Conservation (phyloP, 2,888 invertebrate genomes). For the Amblyteles armatorius region DNA sequence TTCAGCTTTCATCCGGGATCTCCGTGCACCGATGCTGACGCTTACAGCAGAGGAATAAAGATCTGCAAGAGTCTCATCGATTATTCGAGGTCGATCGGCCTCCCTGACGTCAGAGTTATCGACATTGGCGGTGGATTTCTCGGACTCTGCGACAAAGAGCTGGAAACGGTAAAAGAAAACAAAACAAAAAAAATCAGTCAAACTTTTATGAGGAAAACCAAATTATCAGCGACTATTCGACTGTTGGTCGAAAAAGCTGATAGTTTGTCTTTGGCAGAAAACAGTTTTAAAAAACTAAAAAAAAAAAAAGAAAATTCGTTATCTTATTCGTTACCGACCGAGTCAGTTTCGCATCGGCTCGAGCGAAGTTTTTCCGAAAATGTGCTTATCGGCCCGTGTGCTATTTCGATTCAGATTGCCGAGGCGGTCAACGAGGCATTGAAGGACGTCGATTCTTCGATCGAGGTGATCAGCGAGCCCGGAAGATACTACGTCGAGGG, state of each 20-base stretch:
- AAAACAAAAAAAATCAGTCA: no score
- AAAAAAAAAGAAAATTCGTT: no score
- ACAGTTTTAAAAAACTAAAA: no score
- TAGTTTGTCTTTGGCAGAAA: no score
- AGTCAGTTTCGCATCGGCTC: no score
- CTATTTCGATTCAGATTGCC: conserved; percentile 75
- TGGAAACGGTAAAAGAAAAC: conserved; percentile 82
- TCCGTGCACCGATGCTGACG: conserved; percentile 83
- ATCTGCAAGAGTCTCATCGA: conserved; percentile 85
- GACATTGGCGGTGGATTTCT: conserved; percentile 88
- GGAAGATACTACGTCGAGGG: conserved; percentile 88
- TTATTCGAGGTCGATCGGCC: conserved; percentile 85
- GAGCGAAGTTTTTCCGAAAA: no score
- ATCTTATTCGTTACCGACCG: no score
- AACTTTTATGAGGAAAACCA: neutral
- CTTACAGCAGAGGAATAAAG: conserved; percentile 86
- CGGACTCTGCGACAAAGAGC: conserved; percentile 83
- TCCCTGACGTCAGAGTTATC: conserved; percentile 85
- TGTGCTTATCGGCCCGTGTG: neutral
- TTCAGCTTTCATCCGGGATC: conserved; percentile 82
- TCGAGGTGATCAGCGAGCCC: conserved; percentile 87
- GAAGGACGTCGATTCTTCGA: conserved; percentile 81
- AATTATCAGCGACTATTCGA: no score
- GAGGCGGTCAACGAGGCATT: conserved; percentile 85
- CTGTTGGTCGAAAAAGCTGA: no score